A percentile compares a stretch with the other conserved stretches of the same genome.
Evolutionary conservation across 2,797 vertebrate species (phyloP).

Genomic region (Neomorphus geoffroyi): DNA sequence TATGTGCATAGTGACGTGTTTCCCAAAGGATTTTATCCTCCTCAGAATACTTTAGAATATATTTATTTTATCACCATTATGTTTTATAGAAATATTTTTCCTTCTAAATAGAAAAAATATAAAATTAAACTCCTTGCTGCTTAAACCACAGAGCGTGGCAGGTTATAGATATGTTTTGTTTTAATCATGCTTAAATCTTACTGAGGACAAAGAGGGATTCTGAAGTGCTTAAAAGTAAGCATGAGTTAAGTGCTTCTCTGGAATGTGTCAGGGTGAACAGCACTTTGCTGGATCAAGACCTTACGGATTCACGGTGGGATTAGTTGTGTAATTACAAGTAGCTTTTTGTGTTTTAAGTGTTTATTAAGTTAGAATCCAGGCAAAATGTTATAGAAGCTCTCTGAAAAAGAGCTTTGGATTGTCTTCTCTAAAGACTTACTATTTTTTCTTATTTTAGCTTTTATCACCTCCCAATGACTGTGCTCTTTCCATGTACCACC

Average conservation of each 20-base stretch:
- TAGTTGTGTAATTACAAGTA: conserved; percentile 37
- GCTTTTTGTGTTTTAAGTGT: conserved; percentile 32
- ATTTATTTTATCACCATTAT: background rate
- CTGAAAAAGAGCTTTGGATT: background rate
- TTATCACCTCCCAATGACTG: background rate
- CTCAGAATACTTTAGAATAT: background rate
- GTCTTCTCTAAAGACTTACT: background rate
- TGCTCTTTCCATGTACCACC: background rate
- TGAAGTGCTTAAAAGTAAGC: conserved; percentile 7
- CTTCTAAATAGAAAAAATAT: background rate
- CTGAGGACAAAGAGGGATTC: conserved; percentile 26
- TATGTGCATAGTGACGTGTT: background rate
- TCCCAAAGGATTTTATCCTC: background rate
- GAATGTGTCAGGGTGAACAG: background rate
- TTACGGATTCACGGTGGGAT: background rate
- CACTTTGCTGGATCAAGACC: background rate
- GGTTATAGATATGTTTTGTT: background rate
- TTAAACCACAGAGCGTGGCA: fast-evolving
- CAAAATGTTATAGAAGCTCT: background rate
- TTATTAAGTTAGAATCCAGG: conserved; percentile 1
- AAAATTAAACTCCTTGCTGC: background rate
- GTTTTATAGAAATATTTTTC: background rate
- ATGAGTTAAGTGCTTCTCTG: conserved; percentile 10
- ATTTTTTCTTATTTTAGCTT: background rate
- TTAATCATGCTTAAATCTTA: conserved; percentile 44